Evolutionary conservation across 2,797 vertebrate genomes (phyloP).

Genomic region (Peromyscus aztecus): DNA sequence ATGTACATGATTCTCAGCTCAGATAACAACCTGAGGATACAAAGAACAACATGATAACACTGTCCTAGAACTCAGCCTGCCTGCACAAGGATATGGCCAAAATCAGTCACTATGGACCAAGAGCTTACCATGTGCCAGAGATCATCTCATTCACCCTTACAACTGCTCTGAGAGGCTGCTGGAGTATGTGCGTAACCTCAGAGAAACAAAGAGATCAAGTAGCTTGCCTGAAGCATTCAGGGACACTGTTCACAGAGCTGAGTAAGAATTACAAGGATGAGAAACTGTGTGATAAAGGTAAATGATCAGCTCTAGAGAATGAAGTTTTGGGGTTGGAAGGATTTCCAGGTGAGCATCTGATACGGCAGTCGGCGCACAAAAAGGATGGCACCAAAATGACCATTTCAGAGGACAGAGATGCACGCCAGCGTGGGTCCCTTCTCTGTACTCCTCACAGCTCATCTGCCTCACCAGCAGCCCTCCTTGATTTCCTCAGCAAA

Average conservation of each 20-base stretch:
- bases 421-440: neutral
- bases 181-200: constrained; percentile 11
- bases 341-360: constrained; percentile 45
- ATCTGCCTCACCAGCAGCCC: neutral
- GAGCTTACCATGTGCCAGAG: neutral
- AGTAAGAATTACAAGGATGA: constrained; percentile 17
- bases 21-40: constrained; percentile 12
- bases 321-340: neutral
- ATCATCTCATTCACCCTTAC: constrained; percentile 9
- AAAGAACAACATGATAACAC: neutral
- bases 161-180: neutral
- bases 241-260: neutral
- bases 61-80: neutral
- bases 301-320: neutral
- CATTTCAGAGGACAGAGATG: neutral
- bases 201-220: constrained; percentile 27
- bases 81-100: neutral
- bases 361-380: neutral
- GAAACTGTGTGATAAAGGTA: neutral
- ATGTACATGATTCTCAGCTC: constrained; percentile 46
- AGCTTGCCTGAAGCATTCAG: neutral
- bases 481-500: neutral
- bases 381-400: neutral
- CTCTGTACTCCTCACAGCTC: neutral
- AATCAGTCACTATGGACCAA: constrained; percentile 9